These are phyloP conservation scores for Erebia ligea DNA, from an alignment of 2,888 invertebrate species.

Conservation along the genomic window DNA sequence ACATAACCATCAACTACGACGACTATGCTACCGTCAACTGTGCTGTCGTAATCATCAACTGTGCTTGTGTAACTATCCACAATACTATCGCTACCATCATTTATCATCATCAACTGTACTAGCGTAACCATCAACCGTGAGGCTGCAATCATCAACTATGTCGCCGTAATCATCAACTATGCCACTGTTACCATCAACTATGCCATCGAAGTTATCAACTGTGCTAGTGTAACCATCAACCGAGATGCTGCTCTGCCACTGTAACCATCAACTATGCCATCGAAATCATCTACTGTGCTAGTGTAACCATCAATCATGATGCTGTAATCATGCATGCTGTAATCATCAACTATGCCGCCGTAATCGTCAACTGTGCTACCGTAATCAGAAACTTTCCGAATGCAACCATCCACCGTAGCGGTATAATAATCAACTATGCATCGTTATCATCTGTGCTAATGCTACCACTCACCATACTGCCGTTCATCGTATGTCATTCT, in stretches of 20 bases:
- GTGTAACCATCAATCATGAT: slow-evolving; percentile 24
- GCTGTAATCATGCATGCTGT: slow-evolving; percentile 27
- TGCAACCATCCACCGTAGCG: slow-evolving; percentile 17
- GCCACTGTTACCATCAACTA: slow-evolving; percentile 4
- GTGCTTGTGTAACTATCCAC: no score
- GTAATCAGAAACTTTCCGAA: neutral
- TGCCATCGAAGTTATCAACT: neutral
- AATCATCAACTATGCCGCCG: slow-evolving; percentile 15
- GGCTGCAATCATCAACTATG: slow-evolving; percentile 11
- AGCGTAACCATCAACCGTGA: slow-evolving; percentile 6
- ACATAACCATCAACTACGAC: slow-evolving; percentile 28
- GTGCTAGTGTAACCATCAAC: slow-evolving; percentile 1
- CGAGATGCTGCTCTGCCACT: neutral
- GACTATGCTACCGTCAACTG: neutral
- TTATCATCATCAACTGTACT: slow-evolving; percentile 16
- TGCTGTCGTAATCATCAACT: slow-evolving; percentile 24
- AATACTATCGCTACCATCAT: neutral
- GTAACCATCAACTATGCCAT: slow-evolving; percentile 7
- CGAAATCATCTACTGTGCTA: neutral
- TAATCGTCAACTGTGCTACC: neutral
- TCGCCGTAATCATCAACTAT: neutral
- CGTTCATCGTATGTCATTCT: no score
- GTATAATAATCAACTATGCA: neutral
- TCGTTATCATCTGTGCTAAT: neutral
- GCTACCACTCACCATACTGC: neutral